phyloP scores from a whole-genome alignment of 2,113 vertebrate species.

The Furnarius figulus region DNA sequence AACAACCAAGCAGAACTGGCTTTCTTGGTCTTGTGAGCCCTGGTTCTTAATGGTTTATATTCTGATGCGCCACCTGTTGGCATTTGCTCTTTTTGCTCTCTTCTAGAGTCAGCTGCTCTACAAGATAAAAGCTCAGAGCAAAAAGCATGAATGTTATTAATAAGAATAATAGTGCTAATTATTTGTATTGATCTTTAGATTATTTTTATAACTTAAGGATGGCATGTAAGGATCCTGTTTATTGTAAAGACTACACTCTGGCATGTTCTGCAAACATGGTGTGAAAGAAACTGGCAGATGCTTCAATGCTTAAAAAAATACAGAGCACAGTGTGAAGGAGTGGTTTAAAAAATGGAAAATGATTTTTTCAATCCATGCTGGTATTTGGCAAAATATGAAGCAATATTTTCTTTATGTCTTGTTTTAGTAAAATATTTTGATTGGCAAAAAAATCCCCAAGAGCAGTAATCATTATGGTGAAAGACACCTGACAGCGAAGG shows the following conservation, averaged over 20 bases:
- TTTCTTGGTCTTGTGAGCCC: not conserved
- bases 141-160: not conserved
- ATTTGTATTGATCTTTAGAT: not conserved
- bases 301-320: not conserved
- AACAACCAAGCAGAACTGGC: not conserved
- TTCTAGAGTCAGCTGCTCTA: not conserved
- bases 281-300: not conserved
- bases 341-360: not conserved
- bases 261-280: not conserved
- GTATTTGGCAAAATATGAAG: not conserved
- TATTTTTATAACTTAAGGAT: not conserved
- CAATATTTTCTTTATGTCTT: not conserved
- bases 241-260: not conserved
- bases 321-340: not conserved
- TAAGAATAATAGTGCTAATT: not conserved
- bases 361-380: not conserved
- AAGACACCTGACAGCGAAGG: not conserved
- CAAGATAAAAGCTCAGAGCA: not conserved
- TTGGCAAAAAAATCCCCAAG: not conserved
- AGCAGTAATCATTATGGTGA: not conserved
- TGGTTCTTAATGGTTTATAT: not conserved
- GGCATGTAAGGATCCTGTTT: not conserved
- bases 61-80: constrained; percentile 56
- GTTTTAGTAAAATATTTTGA: not conserved
- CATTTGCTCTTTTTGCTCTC: not conserved